Conservation (phyloP, 2,113 vertebrate genomes). For the Toxostoma redivivum region DNA sequence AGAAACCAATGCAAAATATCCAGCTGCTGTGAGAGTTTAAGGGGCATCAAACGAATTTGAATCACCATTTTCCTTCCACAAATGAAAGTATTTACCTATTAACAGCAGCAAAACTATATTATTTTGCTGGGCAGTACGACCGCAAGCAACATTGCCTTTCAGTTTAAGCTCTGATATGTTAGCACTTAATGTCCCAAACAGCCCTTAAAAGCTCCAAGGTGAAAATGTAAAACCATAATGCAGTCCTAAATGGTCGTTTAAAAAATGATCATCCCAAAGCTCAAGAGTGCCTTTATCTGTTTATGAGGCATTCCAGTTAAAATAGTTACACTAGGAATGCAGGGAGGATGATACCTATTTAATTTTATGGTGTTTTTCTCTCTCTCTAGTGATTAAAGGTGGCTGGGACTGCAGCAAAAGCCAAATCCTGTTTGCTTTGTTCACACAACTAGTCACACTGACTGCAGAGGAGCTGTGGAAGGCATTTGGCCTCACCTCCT, state of each 20-base stretch:
- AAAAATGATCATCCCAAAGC: slow-evolving; percentile 66
- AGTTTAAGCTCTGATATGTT: slow-evolving; percentile 65
- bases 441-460: slow-evolving; percentile 54
- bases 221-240: slow-evolving; percentile 74
- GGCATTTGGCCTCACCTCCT: slow-evolving; percentile 62
- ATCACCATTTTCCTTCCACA: slow-evolving; percentile 66
- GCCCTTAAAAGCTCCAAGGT: slow-evolving; percentile 72
- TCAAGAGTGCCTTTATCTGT: slow-evolving; percentile 56
- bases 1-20: slow-evolving; percentile 65
- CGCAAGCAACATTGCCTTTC: slow-evolving; percentile 57
- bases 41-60: slow-evolving; percentile 37
- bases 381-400: slow-evolving; percentile 45
- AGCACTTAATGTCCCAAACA: slow-evolving; percentile 67
- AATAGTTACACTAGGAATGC: slow-evolving; percentile 65
- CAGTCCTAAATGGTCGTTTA: slow-evolving; percentile 67
- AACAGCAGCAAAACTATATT: slow-evolving; percentile 55
- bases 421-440: slow-evolving; percentile 37
- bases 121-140: slow-evolving; percentile 35
- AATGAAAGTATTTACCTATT: slow-evolving; percentile 72
- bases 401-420: slow-evolving; percentile 46
- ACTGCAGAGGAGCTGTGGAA: slow-evolving; percentile 47
- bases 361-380: slow-evolving; percentile 64
- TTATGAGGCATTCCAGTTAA: slow-evolving; percentile 72
- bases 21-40: slow-evolving; percentile 53
- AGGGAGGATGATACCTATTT: slow-evolving; percentile 56